Percentiles rank a stretch among this genome's conserved stretches.
phyloP scores from a whole-genome alignment of 2,113 vertebrate species.

The Boleophthalmus pectinirostris region DNA sequence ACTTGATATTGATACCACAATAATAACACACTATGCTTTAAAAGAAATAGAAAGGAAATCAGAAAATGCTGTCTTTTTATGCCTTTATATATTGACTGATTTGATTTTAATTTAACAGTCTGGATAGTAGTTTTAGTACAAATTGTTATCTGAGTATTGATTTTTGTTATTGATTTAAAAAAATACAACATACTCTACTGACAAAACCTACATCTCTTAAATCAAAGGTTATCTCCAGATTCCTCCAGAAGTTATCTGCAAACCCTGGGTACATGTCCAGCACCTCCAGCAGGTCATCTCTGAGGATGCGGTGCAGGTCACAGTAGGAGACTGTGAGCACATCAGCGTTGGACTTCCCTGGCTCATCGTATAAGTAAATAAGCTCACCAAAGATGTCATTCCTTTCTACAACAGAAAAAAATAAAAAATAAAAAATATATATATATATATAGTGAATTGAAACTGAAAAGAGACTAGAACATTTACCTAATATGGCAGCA shows the following conservation, averaged over 20 bases:
- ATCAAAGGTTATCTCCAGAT: constrained; percentile 93
- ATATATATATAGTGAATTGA: not conserved
- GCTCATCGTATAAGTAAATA: constrained; percentile 85
- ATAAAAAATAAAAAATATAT: too few relatives aligned
- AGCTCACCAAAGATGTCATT: constrained; percentile 94
- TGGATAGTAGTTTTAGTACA: too few relatives aligned
- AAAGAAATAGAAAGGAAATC: not conserved
- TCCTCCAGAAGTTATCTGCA: constrained; percentile 93
- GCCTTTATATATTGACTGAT: too few relatives aligned
- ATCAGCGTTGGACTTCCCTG: constrained; percentile 89
- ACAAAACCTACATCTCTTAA: constrained; percentile 87
- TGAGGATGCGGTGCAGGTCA: constrained; percentile 91
- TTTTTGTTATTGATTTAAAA: not conserved
- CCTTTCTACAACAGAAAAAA: constrained; percentile 78
- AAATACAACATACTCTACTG: not conserved
- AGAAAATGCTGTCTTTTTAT: too few relatives aligned
- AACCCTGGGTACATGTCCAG: constrained; percentile 93
- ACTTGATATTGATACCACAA: not conserved
- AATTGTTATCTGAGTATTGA: not conserved
- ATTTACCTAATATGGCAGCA: constrained; percentile 89
- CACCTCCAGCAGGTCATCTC: constrained; percentile 92
- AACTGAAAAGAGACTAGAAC: not conserved
- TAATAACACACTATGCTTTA: not conserved
- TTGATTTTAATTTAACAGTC: too few relatives aligned
- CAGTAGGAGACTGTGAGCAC: constrained; percentile 93